phyloP scores from a whole-genome alignment of 2,797 vertebrate species.

The Arrhamphus sclerolepis region DNA sequence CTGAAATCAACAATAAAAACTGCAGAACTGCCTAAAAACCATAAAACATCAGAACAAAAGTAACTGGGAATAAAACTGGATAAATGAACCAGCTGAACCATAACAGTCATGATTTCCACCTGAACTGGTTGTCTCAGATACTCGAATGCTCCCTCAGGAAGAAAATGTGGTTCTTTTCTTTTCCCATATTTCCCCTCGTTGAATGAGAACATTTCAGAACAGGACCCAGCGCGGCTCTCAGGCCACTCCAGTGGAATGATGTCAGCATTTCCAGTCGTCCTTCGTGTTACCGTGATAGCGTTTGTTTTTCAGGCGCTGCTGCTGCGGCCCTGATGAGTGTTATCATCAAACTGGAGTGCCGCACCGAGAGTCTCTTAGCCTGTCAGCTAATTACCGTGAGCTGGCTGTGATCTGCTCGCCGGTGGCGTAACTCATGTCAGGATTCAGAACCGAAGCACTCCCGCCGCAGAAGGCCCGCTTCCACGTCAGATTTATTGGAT shows the following conservation, averaged over 20 bases:
- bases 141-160: too few species aligned
- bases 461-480: conserved; percentile 8
- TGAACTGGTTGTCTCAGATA: too few species aligned
- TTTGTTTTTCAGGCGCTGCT: conserved; percentile 9
- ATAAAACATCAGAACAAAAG: too few species aligned
- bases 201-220: not conserved
- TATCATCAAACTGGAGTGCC: conserved; percentile 35
- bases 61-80: too few species aligned
- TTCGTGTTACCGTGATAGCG: not conserved
- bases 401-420: conserved; percentile 35
- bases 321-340: conserved; percentile 24
- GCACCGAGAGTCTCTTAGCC: conserved; percentile 41
- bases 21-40: too few species aligned
- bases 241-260: not conserved
- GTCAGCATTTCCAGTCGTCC: not conserved
- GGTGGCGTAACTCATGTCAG: conserved; percentile 42
- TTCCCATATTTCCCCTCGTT: not conserved
- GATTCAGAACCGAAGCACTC: conserved; percentile 10
- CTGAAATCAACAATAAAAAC: too few species aligned
- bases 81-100: too few species aligned
- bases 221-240: not conserved
- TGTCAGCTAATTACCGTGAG: conserved; percentile 41
- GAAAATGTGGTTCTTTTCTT: not conserved
- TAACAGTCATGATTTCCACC: too few species aligned
- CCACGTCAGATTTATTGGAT: conserved; percentile 28